Evolutionary conservation across 1,140 invertebrate species (phyloP).

Genomic region (Stegodyphus dumicola): DNA sequence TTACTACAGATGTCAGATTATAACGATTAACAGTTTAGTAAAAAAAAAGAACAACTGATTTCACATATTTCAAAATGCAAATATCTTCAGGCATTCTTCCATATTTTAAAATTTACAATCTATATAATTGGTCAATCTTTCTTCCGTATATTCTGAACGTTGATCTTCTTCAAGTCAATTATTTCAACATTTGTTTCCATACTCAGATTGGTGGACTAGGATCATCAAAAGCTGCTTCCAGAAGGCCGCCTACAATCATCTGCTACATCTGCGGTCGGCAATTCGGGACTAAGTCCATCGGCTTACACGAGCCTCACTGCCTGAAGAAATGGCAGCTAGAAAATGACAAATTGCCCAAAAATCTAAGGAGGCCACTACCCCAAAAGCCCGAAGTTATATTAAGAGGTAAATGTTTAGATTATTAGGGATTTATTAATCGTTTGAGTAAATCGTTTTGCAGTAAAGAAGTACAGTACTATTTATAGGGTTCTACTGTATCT

Average conservation of each 20-base stretch:
- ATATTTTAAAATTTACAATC: too few relatives aligned
- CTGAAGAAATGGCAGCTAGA: slow-evolving; percentile 52
- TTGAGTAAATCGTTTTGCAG: too few relatives aligned
- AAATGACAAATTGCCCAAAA: slow-evolving; percentile 43
- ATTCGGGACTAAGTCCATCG: slow-evolving; percentile 36
- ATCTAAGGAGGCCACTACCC: slow-evolving; percentile 15
- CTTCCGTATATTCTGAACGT: too few relatives aligned
- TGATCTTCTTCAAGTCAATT: not conserved
- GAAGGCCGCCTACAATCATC: slow-evolving; percentile 23
- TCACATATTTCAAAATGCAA: too few relatives aligned
- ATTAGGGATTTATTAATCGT: not conserved
- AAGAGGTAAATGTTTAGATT: slow-evolving; percentile 15
- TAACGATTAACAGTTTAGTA: too few relatives aligned
- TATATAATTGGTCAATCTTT: too few relatives aligned
- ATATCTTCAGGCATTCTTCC: too few relatives aligned
- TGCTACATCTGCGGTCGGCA: slow-evolving; percentile 55
- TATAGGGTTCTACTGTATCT: too few relatives aligned
- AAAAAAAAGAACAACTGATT: too few relatives aligned
- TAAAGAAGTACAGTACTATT: too few relatives aligned
- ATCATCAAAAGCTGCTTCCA: slow-evolving; percentile 18
- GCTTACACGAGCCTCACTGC: slow-evolving; percentile 49
- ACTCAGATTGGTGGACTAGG: slow-evolving; percentile 35
- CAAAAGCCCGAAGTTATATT: slow-evolving; percentile 34
- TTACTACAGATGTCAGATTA: too few relatives aligned
- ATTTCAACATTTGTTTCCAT: not conserved